Evolutionary conservation across 2,888 invertebrate genomes (phyloP), one percentile per base, ranked within the genome.

Genomic region (Drosophila macrospina): DNA sequence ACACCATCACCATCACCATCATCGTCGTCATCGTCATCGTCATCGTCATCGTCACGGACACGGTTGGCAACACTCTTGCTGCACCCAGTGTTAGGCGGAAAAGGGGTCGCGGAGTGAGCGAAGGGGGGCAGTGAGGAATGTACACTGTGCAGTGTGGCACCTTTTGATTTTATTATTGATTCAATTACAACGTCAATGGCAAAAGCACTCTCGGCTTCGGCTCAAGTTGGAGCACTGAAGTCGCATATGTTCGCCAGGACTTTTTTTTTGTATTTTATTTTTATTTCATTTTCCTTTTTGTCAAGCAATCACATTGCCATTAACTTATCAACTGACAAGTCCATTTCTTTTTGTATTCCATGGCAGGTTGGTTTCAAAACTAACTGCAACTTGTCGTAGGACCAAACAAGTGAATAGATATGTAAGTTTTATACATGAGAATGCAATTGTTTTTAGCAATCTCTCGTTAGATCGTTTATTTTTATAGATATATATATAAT

Each of bases 81-180:
- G 47, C 41, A 54, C 20, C 62, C 65, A 70, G 69, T 74, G 69
- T 67, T 54, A 45, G 52, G 34, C 45, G 52, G 39, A 36, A n/a
- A 34, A 34, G 28, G 15, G 20, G 20, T 20, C n/a, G n/a, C n/a
- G 20, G 20, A 20, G 20, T 20, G 20, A 3, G 20, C 3, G 20
- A 3, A 3, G 39, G 50, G 34, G 13, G 51, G 30, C 2, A 20
- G 20, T 20, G 20, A 20, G 20, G 3, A 20, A 3, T 20, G 20
- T 20, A 20, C 20, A 20, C 20, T 48, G 39, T 36, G 36, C 13
- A 56, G 30, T 41, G 42, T 54, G 42, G 52, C 62, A 70, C 80
- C 66, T 78, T 84, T 74, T 76, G 79, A 81, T 77, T 82, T 79
- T 76, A 66, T 79, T 83, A 85, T 85, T 85, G 85, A 83, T 85